phyloP scores from a whole-genome alignment of 2,888 invertebrate genomes.

The Portevinia maculata region DNA sequence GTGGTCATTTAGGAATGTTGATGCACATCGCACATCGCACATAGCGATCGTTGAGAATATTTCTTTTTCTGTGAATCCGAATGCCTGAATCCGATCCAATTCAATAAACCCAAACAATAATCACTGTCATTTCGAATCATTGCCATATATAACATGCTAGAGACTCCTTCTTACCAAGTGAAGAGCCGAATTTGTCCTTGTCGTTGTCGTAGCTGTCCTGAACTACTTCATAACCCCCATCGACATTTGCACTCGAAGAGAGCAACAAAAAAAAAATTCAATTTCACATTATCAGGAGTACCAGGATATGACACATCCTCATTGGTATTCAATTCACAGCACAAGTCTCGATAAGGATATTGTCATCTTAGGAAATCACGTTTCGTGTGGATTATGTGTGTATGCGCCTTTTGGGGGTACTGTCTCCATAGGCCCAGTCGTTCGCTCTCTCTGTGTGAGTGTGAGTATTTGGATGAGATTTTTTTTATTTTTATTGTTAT shows the following conservation, averaged over 20 bases:
- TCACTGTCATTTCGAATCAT: conserved; percentile 74
- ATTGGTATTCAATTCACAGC: conserved; percentile 74
- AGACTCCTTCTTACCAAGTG: conserved; percentile 1
- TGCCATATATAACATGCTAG: conserved; percentile 43
- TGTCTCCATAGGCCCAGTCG: conserved; percentile 34
- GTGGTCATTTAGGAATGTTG: conserved; percentile 63
- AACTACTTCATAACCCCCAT: not conserved
- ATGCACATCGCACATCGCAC: conserved; percentile 33
- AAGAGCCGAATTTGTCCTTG: conserved; percentile 39
- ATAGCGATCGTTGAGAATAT: conserved; percentile 1
- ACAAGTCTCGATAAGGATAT: conserved; percentile 74
- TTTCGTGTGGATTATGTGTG: conserved; percentile 72
- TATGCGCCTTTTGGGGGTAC: conserved; percentile 57
- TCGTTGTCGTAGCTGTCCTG: not conserved
- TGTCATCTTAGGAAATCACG: conserved; percentile 74
- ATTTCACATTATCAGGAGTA: conserved; percentile 73
- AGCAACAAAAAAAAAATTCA: conserved; percentile 46
- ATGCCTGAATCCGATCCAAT: conserved; percentile 66
- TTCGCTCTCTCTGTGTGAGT: conserved; percentile 1
- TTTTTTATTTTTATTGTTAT: conserved; percentile 73
- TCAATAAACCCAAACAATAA: conserved; percentile 75
- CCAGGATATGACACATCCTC: conserved; percentile 74
- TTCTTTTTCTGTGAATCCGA: conserved; percentile 24
- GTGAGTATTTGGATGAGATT: conserved; percentile 52
- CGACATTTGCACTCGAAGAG: conserved; percentile 31